A percentile compares a stretch with the other conserved stretches of the same genome.
Evolutionary conservation across 2,888 invertebrate genomes (phyloP).

Genomic region (Lypha dubia): DNA sequence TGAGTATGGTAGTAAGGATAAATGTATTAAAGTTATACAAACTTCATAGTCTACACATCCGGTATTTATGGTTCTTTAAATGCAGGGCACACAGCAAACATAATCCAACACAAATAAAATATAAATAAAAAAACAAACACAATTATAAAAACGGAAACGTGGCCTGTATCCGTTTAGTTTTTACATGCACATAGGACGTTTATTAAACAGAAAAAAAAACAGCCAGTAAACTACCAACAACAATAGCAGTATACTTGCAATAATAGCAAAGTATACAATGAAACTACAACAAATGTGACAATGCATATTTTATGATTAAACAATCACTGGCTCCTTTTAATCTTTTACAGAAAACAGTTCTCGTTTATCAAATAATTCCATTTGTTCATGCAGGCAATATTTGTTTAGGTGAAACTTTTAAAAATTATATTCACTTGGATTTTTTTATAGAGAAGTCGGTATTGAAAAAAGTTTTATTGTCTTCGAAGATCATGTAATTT

Average conservation of each 20-base stretch:
- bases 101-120: conserved; percentile 22
- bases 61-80: conserved; percentile 64
- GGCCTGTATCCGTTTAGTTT: conserved; percentile 64
- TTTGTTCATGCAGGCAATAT: neutral
- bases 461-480: too few species aligned
- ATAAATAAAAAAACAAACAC: conserved; percentile 18
- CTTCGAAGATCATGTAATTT: too few species aligned
- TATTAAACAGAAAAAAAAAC: neutral
- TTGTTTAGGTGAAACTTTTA: neutral
- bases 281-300: conserved; percentile 44
- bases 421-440: too few species aligned
- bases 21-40: conserved; percentile 22
- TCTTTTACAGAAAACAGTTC: neutral
- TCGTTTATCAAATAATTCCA: neutral
- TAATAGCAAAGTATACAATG: conserved; percentile 17
- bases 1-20: neutral
- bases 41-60: conserved; percentile 60
- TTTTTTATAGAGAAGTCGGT: too few species aligned
- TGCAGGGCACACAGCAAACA: conserved; percentile 37
- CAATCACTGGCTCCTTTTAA: conserved; percentile 27
- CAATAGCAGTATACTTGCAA: neutral
- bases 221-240: neutral
- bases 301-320: conserved; percentile 43
- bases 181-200: conserved; percentile 47
- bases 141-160: conserved; percentile 57